Conservation (phyloP, 2,888 invertebrate genomes). For the Homarus gammarus region DNA sequence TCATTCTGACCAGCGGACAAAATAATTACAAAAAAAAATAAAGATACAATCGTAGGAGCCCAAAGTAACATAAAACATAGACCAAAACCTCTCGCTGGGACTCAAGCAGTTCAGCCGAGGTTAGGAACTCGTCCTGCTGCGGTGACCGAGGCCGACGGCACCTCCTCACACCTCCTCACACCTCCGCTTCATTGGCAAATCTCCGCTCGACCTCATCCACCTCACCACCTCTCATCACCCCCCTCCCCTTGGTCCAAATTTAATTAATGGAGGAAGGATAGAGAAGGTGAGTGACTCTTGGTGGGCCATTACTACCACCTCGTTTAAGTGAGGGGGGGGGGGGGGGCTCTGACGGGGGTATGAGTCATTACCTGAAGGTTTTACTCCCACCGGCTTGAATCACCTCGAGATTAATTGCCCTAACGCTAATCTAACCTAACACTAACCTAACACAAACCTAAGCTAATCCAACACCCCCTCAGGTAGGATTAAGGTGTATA, state of each 20-base stretch:
- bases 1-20: not conserved
- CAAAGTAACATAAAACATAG: too few relatives aligned
- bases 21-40: not conserved
- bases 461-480: too few relatives aligned
- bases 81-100: not conserved
- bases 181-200: not conserved
- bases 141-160: not conserved
- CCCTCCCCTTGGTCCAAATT: conserved; percentile 83
- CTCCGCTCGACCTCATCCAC: conserved; percentile 79
- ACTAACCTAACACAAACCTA: too few relatives aligned
- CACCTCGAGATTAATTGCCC: too few relatives aligned
- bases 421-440: too few relatives aligned
- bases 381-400: too few relatives aligned
- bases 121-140: not conserved
- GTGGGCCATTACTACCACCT: too few relatives aligned
- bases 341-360: too few relatives aligned
- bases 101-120: not conserved
- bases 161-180: not conserved
- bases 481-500: too few relatives aligned
- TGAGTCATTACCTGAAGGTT: too few relatives aligned
- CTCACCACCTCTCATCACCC: conserved; percentile 87
- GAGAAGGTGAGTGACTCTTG: not conserved
- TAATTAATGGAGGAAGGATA: conserved; percentile 5
- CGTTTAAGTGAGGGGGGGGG: too few relatives aligned
- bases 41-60: too few relatives aligned